A percentile compares a stretch with the other conserved stretches of the same genome.
Conservation (phyloP, 2,888 invertebrate genomes). For the Clanis bilineata region DNA sequence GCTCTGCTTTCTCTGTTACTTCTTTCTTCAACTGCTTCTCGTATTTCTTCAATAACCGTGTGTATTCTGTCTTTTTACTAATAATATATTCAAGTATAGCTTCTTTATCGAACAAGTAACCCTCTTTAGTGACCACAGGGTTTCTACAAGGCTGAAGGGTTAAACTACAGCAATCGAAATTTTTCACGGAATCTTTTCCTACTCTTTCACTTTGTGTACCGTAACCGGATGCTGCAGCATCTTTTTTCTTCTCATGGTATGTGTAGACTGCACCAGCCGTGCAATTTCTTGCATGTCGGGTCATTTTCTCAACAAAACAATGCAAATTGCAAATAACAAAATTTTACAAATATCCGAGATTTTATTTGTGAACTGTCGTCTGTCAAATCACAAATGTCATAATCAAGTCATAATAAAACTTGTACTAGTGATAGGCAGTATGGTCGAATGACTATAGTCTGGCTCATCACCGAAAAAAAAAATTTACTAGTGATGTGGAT, state of each 20-base stretch:
- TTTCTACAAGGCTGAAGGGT: slow-evolving; percentile 97
- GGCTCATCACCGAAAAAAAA: too few relatives aligned
- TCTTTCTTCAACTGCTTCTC: slow-evolving; percentile 92
- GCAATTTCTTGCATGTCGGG: slow-evolving; percentile 98
- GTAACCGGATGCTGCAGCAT: slow-evolving; percentile 96
- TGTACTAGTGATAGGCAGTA: too few relatives aligned
- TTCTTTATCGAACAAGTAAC: slow-evolving; percentile 98
- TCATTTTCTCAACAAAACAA: slow-evolving; percentile 84
- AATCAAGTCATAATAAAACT: not conserved
- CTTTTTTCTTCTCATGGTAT: slow-evolving; percentile 98
- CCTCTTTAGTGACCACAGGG: slow-evolving; percentile 92
- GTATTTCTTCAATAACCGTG: slow-evolving; percentile 94
- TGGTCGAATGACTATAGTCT: too few relatives aligned
- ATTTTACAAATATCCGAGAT: not conserved
- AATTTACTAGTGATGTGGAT: too few relatives aligned
- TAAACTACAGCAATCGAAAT: slow-evolving; percentile 98
- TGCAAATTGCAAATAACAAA: not conserved
- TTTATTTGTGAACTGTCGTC: not conserved
- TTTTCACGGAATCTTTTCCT: slow-evolving; percentile 95
- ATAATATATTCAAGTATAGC: slow-evolving; percentile 97
- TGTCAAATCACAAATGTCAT: not conserved
- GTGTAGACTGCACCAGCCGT: slow-evolving; percentile 99
- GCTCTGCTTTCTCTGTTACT: slow-evolving; percentile 86
- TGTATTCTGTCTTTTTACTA: slow-evolving; percentile 95
- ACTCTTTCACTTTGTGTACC: slow-evolving; percentile 92